These are phyloP conservation scores for Nestor notabilis DNA, from an alignment of 2,113 vertebrate genomes.

Conservation along the genomic window DNA sequence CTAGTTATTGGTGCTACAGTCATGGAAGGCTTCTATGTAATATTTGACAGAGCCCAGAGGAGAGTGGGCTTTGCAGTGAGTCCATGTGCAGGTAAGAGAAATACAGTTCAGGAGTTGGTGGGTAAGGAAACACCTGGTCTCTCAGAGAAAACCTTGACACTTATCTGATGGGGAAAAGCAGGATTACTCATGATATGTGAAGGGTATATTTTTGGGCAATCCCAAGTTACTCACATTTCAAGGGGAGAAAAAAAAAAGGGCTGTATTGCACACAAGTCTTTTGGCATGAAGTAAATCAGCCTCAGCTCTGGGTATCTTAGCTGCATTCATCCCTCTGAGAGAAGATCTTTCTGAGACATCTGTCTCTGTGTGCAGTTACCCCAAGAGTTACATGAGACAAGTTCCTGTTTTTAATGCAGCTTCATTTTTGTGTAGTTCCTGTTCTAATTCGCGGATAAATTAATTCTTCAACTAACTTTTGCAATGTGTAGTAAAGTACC, in stretches of 20 bases:
- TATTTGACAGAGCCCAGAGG: conserved; percentile 87
- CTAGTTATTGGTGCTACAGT: conserved; percentile 94
- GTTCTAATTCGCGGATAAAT: neutral
- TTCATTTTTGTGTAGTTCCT: neutral
- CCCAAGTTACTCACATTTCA: neutral
- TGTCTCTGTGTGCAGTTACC: neutral
- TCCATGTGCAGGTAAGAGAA: conserved; percentile 86
- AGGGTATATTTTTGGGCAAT: neutral
- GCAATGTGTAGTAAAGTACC: neutral
- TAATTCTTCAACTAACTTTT: neutral
- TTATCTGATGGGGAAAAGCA: rapidly evolving
- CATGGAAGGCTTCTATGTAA: conserved; percentile 97
- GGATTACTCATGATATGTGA: neutral
- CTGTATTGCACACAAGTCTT: neutral
- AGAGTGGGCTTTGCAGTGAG: conserved; percentile 92
- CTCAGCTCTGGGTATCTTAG: neutral
- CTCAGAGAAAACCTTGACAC: neutral
- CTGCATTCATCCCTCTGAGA: neutral
- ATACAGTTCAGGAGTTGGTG: neutral
- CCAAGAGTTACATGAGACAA: neutral
- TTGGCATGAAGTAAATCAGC: neutral
- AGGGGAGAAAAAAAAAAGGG: neutral
- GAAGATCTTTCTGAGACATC: neutral
- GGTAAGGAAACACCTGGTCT: neutral
- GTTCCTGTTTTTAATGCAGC: neutral